Evolutionary conservation across 2,797 vertebrate species (phyloP), one percentile per base, ranked within the genome.

Genomic region (Oreonectes daqikongensis): DNA sequence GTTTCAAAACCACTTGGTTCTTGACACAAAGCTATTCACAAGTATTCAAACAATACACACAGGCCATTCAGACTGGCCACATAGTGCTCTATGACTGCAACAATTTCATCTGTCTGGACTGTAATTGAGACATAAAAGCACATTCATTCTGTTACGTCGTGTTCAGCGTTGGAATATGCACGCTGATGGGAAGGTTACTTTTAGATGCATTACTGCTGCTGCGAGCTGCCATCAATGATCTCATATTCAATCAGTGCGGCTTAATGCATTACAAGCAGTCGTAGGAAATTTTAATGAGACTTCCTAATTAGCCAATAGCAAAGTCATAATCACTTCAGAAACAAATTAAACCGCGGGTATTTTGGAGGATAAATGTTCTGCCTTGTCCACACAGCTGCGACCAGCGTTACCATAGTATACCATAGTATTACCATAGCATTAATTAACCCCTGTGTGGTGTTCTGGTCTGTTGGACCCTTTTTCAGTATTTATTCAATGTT

Each of bases 211-310:
- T 64, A 65, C 69, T 77, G 87, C 79, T 76, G 66, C 77, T 81
- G 79, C 77, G 61, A 88, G 48, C 3, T 0, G 79, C 88, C 84
- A 85, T 81, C 87, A 88, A 88, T 79, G 80, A 88, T 88, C 83
- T 86, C 75, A 80, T 83, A 88, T 91, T 91, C 91, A 93, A 92
- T 94, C 92, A 93, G 85, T 85, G 86, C 83, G 84, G 90, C 80
- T 86, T 87, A 92, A 92, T 90, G 89, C 89, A 94, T 91, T 89
- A 90, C 89, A 95, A 94, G 94, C 88, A 93, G 85, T 86, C 89
- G 91, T 78, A 72, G 83, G 88, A 89, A 92, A 91, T 91, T 86
- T 91, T 92, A 90, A 93, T 87, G 85, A 90, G 85, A 88, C 80
- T 75, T 90, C 72, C 91, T 94, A 94, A 94, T 95, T 93, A 93